A percentile compares a stretch with the other conserved stretches of the same genome.
phyloP scores from a whole-genome alignment of 2,888 invertebrate genomes.

The Artemia sinica region DNA sequence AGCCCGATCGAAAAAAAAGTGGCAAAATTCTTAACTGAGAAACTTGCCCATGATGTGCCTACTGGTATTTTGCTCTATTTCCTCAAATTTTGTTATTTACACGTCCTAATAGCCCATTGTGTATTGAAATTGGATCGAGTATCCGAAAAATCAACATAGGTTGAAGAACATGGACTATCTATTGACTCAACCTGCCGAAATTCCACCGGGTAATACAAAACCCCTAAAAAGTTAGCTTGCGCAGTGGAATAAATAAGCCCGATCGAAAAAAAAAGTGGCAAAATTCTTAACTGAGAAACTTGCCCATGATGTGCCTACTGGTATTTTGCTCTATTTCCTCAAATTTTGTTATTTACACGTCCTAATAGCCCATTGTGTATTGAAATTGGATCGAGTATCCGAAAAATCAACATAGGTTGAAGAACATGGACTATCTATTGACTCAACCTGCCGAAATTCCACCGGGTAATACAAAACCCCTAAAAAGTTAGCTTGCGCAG shows the following conservation, averaged over 20 bases:
- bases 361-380: conserved; percentile 26
- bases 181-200: too few species aligned
- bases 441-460: too few species aligned
- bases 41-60: conserved; percentile 34
- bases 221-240: conserved; percentile 18
- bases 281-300: conserved; percentile 36
- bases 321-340: conserved; percentile 27
- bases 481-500: too few species aligned
- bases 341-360: too few species aligned
- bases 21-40: conserved; percentile 35
- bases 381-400: conserved; percentile 31
- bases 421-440: too few species aligned
- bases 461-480: too few species aligned
- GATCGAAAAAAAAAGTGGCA: conserved; percentile 32
- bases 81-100: too few species aligned
- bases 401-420: neutral
- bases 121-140: conserved; percentile 33
- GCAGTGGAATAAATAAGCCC: too few species aligned
- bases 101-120: conserved; percentile 24
- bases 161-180: too few species aligned
- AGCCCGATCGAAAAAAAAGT: conserved; percentile 30
- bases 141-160: conserved; percentile 22
- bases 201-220: too few species aligned
- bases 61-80: conserved; percentile 31
- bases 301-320: conserved; percentile 35